These are phyloP conservation scores for Siniperca scherzeri DNA, from an alignment of 2,797 vertebrate species.

Conservation along the genomic window DNA sequence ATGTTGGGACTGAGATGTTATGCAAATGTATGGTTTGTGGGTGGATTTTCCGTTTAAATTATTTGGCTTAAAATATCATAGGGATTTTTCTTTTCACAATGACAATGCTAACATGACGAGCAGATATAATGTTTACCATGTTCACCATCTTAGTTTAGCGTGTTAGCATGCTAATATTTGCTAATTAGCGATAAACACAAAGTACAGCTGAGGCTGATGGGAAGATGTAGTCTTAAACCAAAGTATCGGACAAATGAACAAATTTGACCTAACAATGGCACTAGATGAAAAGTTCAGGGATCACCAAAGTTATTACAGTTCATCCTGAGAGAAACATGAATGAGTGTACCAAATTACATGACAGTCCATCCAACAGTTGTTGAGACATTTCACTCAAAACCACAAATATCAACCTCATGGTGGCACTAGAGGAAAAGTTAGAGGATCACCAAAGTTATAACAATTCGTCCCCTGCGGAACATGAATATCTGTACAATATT, in stretches of 20 bases:
- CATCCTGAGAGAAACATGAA: too few species aligned
- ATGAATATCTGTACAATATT: neutral
- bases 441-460: neutral
- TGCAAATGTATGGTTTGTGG: conserved; percentile 45
- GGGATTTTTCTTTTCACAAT: conserved; percentile 37
- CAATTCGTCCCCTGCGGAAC: neutral
- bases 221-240: neutral
- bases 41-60: conserved; percentile 48
- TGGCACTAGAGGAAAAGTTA: too few species aligned
- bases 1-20: too few species aligned
- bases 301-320: neutral
- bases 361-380: too few species aligned
- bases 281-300: neutral
- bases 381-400: too few species aligned
- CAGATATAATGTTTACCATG: neutral
- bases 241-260: neutral
- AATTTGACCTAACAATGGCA: neutral
- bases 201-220: neutral
- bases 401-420: too few species aligned
- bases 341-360: too few species aligned
- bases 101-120: neutral
- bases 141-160: neutral
- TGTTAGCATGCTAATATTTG: neutral
- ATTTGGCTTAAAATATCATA: conserved; percentile 40
- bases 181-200: neutral